Evolutionary conservation across 2,113 vertebrate genomes (phyloP).

Genomic region (Ceuthmochares aereus): DNA sequence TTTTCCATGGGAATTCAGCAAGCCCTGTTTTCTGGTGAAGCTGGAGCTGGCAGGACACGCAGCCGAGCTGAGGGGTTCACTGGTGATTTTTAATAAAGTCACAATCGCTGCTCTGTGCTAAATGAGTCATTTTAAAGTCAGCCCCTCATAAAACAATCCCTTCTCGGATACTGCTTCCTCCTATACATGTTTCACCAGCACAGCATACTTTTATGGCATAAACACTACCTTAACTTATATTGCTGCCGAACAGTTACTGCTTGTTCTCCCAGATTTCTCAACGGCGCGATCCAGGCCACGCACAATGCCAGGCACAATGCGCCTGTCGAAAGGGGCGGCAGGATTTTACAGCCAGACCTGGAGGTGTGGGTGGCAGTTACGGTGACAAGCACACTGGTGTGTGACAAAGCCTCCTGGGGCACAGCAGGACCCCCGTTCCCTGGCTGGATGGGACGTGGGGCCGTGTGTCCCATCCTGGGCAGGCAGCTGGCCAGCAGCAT

Average conservation of each 20-base stretch:
- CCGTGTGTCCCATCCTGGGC: neutral
- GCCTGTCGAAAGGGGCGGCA: neutral
- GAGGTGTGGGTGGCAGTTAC: neutral
- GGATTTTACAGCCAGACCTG: neutral
- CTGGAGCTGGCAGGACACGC: neutral
- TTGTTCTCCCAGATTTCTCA: neutral
- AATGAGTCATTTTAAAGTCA: conserved; percentile 67
- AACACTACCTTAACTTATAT: neutral
- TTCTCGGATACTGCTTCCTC: conserved; percentile 47
- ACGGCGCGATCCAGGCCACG: neutral
- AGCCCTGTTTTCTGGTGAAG: conserved; percentile 30
- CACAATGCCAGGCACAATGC: neutral
- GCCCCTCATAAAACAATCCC: conserved; percentile 53
- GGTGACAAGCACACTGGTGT: neutral
- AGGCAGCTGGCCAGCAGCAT: neutral
- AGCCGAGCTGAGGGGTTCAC: conserved; percentile 10
- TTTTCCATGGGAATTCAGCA: conserved; percentile 54
- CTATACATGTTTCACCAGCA: conserved; percentile 23
- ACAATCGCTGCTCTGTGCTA: conserved; percentile 61
- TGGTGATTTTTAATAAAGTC: conserved; percentile 61
- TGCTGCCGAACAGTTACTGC: conserved; percentile 19
- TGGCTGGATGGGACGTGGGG: rapidly evolving
- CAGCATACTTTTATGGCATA: neutral
- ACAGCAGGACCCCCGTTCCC: neutral
- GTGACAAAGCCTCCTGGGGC: neutral